Evolutionary conservation across 2,113 vertebrate genomes (phyloP).

Genomic region (Podocnemis expansa): DNA sequence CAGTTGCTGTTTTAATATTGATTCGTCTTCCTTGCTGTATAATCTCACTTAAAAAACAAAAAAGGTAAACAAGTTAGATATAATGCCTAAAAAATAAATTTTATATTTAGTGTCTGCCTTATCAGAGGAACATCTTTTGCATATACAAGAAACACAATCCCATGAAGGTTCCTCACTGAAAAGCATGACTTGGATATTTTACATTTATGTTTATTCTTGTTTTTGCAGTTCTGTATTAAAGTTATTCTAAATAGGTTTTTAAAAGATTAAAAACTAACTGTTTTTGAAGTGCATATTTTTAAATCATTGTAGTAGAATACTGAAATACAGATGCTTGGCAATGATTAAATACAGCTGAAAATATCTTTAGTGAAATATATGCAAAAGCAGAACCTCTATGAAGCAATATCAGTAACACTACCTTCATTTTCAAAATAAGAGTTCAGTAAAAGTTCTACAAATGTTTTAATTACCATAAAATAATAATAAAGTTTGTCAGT

Average conservation of each 20-base stretch:
- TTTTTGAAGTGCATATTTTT: not conserved
- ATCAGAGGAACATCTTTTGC: not conserved
- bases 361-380: not conserved
- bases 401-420: not conserved
- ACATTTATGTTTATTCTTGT: not conserved
- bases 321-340: not conserved
- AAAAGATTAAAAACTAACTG: not conserved
- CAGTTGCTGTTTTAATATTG: constrained; percentile 61
- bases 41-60: constrained; percentile 80
- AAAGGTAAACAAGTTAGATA: constrained; percentile 5
- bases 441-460: fast-evolving
- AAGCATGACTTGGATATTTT: not conserved
- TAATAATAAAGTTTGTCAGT: not conserved
- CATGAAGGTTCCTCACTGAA: not conserved
- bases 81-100: not conserved
- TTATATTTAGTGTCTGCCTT: constrained; percentile 2
- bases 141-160: not conserved
- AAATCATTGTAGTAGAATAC: not conserved
- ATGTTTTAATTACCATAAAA: not conserved
- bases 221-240: not conserved
- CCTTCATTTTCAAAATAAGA: not conserved
- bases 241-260: not conserved
- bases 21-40: constrained; percentile 78
- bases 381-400: not conserved
- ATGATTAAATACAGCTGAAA: not conserved